These are phyloP conservation scores for Shinisaurus crocodilurus DNA, from an alignment of 2,113 vertebrate genomes.

Conservation along the genomic window DNA sequence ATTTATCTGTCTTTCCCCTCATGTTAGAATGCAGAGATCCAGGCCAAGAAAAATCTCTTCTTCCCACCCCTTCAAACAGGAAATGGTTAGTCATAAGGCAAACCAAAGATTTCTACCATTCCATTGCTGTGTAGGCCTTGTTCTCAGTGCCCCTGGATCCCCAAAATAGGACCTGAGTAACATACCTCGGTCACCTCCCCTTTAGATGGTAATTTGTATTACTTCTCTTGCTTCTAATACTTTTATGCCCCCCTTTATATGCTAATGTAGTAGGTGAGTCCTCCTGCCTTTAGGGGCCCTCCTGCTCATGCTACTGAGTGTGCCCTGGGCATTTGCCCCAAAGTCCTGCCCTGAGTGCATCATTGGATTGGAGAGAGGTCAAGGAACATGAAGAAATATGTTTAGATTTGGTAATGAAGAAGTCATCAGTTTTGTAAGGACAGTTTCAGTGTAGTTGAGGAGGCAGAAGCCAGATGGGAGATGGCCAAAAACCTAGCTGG, in stretches of 20 bases:
- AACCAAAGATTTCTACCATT: not conserved
- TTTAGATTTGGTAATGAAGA: too few species aligned
- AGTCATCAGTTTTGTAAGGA: too few species aligned
- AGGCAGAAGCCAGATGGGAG: not conserved
- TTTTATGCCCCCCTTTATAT: not conserved
- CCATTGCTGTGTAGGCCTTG: not conserved
- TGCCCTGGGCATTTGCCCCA: too few species aligned
- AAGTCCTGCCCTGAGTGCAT: too few species aligned
- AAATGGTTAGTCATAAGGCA: not conserved
- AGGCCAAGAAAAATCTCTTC: not conserved
- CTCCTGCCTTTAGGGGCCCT: too few species aligned
- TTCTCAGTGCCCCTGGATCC: not conserved
- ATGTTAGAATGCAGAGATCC: not conserved
- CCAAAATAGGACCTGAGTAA: not conserved
- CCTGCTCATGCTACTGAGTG: not conserved
- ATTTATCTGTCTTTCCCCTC: not conserved
- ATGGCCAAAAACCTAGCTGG: not conserved
- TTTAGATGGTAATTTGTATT: not conserved
- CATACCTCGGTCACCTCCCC: too few species aligned
- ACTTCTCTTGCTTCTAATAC: not conserved
- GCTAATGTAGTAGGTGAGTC: too few species aligned
- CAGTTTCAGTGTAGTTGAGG: too few species aligned
- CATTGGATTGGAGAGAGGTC: not conserved
- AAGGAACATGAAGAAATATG: not conserved
- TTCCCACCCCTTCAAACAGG: not conserved